Percentiles rank a stretch among this genome's conserved stretches.
phyloP scores from a whole-genome alignment of 1,140 invertebrate species.

The Temnothorax longispinosus region DNA sequence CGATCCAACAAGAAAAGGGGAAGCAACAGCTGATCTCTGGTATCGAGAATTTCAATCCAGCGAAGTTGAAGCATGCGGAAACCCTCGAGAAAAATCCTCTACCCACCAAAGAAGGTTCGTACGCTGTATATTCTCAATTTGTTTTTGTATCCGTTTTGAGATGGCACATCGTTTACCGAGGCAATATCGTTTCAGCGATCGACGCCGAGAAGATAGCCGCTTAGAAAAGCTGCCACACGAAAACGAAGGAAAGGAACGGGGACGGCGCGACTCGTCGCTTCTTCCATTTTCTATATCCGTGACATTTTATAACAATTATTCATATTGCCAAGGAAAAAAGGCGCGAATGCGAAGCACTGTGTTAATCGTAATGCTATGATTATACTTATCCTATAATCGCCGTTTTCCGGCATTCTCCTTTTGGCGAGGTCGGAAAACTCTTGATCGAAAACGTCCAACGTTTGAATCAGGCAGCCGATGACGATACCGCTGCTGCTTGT shows the following conservation, averaged over 20 bases:
- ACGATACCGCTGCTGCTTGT: slow-evolving; percentile 17
- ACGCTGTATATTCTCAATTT: not conserved
- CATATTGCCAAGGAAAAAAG: slow-evolving; percentile 77
- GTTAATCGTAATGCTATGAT: slow-evolving; percentile 73
- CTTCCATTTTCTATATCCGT: slow-evolving; percentile 82
- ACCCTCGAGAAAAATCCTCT: slow-evolving; percentile 96
- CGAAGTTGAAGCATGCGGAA: slow-evolving; percentile 95
- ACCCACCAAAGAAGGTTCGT: slow-evolving; percentile 89
- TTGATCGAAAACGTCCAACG: slow-evolving; percentile 32
- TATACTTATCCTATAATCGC: slow-evolving; percentile 72
- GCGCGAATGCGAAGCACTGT: slow-evolving; percentile 71
- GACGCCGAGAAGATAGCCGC: slow-evolving; percentile 78
- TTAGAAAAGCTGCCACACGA: slow-evolving; percentile 63
- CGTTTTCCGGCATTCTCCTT: slow-evolving; percentile 64
- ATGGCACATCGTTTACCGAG: not conserved
- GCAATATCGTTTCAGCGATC: slow-evolving; percentile 76
- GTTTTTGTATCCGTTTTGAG: not conserved
- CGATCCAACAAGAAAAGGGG: slow-evolving; percentile 94
- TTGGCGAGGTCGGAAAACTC: slow-evolving; percentile 59
- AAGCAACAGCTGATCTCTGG: slow-evolving; percentile 94
- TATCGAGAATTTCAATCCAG: slow-evolving; percentile 94
- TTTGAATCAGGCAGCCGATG: slow-evolving; percentile 5
- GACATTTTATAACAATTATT: slow-evolving; percentile 81
- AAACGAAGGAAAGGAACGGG: slow-evolving; percentile 63
- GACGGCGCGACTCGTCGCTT: slow-evolving; percentile 76